A percentile compares a stretch with the other conserved stretches of the same genome.
phyloP scores from a whole-genome alignment of 2,888 invertebrate genomes.

The Caenorhabditis sp. region DNA sequence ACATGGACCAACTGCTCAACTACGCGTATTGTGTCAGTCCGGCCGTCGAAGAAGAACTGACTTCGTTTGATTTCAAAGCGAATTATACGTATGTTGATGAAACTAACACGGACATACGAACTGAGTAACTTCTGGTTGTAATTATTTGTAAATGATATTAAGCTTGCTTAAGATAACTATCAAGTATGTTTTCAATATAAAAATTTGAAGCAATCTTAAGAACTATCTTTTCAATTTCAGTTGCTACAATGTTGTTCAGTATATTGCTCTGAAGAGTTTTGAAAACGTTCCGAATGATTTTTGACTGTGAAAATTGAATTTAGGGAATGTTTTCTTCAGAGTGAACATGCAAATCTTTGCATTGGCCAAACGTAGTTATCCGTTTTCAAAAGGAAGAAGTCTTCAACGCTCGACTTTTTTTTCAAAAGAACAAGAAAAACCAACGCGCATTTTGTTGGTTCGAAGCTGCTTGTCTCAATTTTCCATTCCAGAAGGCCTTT shows the following conservation, averaged over 20 bases:
- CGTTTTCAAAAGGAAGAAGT: neutral
- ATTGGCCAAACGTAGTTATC: neutral
- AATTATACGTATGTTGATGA: neutral
- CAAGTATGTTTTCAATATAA: too few species aligned
- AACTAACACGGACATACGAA: too few species aligned
- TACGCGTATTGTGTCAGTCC: conserved; percentile 58
- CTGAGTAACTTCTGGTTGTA: too few species aligned
- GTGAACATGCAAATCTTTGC: neutral
- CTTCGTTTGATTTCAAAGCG: neutral
- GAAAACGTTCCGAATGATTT: too few species aligned
- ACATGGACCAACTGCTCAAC: conserved; percentile 45
- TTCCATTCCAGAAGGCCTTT: conserved; percentile 60
- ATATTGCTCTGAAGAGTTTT: too few species aligned
- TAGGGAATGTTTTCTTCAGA: too few species aligned
- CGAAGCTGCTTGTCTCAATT: conserved; percentile 57
- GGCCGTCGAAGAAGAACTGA: neutral
- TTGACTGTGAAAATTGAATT: too few species aligned
- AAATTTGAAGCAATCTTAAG: too few species aligned
- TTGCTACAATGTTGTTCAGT: too few species aligned
- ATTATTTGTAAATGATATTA: too few species aligned
- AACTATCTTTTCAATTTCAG: too few species aligned
- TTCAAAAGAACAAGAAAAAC: conserved; percentile 48
- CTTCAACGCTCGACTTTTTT: conserved; percentile 19
- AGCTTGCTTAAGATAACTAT: too few species aligned
- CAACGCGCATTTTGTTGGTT: conserved; percentile 50